Evolutionary conservation across 2,888 invertebrate species (phyloP).

Genomic region (Lepidocyrtinus sp.): DNA sequence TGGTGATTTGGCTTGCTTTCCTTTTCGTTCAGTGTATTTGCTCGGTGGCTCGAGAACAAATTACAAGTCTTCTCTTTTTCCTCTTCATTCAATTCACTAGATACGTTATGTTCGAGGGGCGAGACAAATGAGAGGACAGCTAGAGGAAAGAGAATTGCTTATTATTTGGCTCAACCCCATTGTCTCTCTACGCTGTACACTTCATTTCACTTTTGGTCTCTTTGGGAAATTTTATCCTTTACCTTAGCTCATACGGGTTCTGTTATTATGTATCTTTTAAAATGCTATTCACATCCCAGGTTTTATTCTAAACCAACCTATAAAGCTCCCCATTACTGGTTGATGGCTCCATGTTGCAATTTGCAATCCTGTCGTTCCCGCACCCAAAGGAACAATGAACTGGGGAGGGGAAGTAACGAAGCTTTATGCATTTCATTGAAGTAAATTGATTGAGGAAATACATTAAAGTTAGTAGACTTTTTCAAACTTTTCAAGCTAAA

Average conservation of each 20-base stretch:
- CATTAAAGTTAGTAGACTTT: too few relatives aligned
- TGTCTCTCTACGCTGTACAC: background rate
- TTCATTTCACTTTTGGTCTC: slow-evolving; percentile 5
- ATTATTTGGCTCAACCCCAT: slow-evolving; percentile 32
- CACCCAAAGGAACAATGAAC: background rate
- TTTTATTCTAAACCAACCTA: too few relatives aligned
- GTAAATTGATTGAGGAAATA: too few relatives aligned
- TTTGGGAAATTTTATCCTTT: background rate
- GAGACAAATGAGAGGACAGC: slow-evolving; percentile 51
- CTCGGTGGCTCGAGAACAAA: slow-evolving; percentile 37
- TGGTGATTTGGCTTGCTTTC: background rate
- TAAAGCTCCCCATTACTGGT: background rate
- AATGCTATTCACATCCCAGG: too few relatives aligned
- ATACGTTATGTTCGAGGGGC: slow-evolving; percentile 20
- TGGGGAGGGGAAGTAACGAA: background rate
- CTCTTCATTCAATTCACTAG: slow-evolving; percentile 32
- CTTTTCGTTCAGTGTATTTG: background rate
- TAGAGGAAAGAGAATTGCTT: slow-evolving; percentile 43
- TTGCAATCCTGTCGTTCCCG: background rate
- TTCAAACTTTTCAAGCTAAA: too few relatives aligned
- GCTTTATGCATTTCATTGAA: too few relatives aligned
- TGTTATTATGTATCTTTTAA: too few relatives aligned
- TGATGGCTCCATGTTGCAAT: background rate
- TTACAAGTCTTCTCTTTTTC: slow-evolving; percentile 39
- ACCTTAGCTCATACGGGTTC: background rate